phyloP scores from a whole-genome alignment of 1,140 invertebrate species.

The Battus philenor region DNA sequence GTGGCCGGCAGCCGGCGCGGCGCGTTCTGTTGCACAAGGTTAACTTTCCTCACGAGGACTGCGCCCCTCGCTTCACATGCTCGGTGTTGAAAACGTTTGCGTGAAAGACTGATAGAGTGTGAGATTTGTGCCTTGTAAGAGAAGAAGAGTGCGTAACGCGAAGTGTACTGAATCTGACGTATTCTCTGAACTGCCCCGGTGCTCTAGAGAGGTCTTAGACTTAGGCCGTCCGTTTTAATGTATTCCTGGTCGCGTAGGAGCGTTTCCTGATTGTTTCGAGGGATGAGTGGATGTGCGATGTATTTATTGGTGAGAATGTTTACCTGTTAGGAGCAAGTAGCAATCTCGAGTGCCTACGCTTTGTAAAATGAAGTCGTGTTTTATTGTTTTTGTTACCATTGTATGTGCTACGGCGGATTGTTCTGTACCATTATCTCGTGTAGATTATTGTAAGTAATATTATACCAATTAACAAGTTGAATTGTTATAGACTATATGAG shows the following conservation, averaged over 20 bases:
- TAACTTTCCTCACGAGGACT: constrained; percentile 55
- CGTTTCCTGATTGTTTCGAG: constrained; percentile 33
- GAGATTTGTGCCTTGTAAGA: constrained; percentile 38
- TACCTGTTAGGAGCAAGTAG: constrained; percentile 66
- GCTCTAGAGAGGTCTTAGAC: constrained; percentile 67
- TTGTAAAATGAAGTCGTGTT: constrained; percentile 72
- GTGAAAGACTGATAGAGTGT: constrained; percentile 59
- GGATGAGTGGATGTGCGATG: constrained; percentile 42
- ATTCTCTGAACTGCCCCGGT: constrained; percentile 70
- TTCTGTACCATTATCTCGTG: constrained; percentile 72
- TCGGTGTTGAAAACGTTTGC: constrained; percentile 50
- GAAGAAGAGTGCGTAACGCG: constrained; percentile 34
- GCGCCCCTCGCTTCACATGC: constrained; percentile 44
- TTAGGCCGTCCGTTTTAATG: constrained; percentile 59
- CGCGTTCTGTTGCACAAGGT: constrained; percentile 73
- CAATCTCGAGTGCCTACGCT: constrained; percentile 76
- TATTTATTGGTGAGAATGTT: constrained; percentile 74
- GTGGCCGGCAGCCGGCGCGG: constrained; percentile 69
- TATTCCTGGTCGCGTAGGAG: constrained; percentile 45
- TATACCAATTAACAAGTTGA: constrained; percentile 73
- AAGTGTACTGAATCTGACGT: constrained; percentile 45
- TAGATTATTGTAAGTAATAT: constrained; percentile 68
- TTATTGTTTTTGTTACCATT: constrained; percentile 74
- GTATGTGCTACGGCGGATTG: constrained; percentile 63
- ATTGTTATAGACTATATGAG: constrained; percentile 67